phyloP scores from a whole-genome alignment of 2,888 invertebrate species.

The Eupithecia pulchellata region DNA sequence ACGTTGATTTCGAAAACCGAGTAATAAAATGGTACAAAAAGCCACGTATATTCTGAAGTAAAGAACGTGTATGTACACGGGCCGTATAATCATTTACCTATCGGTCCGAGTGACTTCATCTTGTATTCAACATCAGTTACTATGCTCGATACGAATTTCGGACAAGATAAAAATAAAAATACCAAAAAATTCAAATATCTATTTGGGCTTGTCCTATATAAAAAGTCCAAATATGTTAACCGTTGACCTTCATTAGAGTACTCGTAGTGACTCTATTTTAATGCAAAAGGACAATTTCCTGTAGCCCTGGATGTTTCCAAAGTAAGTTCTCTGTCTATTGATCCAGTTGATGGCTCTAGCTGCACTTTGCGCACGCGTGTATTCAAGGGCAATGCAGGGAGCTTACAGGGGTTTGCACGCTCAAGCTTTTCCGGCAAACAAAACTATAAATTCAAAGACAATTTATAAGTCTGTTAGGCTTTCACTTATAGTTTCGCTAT shows the following conservation, averaged over 20 bases:
- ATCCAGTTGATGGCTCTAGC: constrained; percentile 9
- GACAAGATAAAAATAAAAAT: background rate
- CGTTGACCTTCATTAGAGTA: background rate
- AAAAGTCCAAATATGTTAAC: background rate
- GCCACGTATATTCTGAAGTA: too few relatives aligned
- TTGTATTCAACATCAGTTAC: background rate
- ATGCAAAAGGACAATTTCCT: background rate
- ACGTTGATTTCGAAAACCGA: too few relatives aligned
- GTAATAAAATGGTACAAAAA: too few relatives aligned
- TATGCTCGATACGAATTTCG: background rate
- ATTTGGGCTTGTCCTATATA: background rate
- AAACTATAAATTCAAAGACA: background rate
- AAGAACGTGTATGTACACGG: too few relatives aligned
- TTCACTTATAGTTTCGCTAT: too few relatives aligned
- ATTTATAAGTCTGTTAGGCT: too few relatives aligned
- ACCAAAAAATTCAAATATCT: background rate
- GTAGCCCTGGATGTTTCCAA: constrained; percentile 6
- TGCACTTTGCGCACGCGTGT: constrained; percentile 30
- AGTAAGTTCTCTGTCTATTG: constrained; percentile 5
- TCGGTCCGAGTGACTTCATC: background rate
- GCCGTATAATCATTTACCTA: too few relatives aligned
- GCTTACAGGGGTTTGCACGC: background rate
- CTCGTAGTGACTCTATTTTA: background rate
- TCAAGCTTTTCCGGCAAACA: background rate
- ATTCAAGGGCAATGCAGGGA: constrained; percentile 25